Percentiles rank a stretch among this genome's conserved stretches.
Evolutionary conservation across 2,888 invertebrate genomes (phyloP).

Genomic region (Chymomyza caudatula): DNA sequence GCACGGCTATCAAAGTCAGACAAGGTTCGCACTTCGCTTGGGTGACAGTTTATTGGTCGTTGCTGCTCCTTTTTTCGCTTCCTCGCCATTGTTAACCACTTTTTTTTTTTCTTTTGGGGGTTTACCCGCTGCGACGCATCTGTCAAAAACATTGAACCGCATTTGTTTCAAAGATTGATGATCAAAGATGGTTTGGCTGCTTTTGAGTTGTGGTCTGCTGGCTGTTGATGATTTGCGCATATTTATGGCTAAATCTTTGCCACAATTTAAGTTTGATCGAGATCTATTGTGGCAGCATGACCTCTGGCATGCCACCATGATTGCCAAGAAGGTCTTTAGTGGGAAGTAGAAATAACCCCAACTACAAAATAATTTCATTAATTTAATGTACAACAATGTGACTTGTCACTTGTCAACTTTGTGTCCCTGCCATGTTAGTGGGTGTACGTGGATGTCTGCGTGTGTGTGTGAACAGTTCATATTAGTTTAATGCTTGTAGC

Average conservation of each 20-base stretch:
- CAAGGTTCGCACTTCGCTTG: conserved; percentile 23
- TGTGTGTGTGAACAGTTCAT: conserved; percentile 42
- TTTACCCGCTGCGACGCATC: not conserved
- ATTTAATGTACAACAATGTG: conserved; percentile 66
- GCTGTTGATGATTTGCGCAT: conserved; percentile 54
- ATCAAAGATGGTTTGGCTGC: conserved; percentile 36
- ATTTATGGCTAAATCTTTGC: conserved; percentile 51
- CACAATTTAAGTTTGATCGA: conserved; percentile 51
- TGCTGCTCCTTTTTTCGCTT: conserved; percentile 9
- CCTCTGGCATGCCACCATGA: not conserved
- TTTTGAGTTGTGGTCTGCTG: conserved; percentile 17
- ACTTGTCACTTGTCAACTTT: conserved; percentile 72
- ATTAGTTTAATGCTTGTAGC: conserved; percentile 57
- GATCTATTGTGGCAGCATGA: conserved; percentile 7
- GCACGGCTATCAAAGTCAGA: conserved; percentile 64
- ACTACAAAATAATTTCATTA: conserved; percentile 61
- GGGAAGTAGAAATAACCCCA: not conserved
- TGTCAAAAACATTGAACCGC: conserved; percentile 71
- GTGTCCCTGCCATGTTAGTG: conserved; percentile 22
- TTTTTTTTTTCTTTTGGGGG: not conserved
- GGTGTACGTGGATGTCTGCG: conserved; percentile 18
- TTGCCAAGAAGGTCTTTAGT: not conserved
- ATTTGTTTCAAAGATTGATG: conserved; percentile 72
- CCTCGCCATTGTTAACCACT: not conserved
- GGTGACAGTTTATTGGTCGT: conserved; percentile 8